Evolutionary conservation across 23 tunicate species (phyloP), one percentile per base, ranked within the genome.

Genomic region (Phallusia fumigata): DNA sequence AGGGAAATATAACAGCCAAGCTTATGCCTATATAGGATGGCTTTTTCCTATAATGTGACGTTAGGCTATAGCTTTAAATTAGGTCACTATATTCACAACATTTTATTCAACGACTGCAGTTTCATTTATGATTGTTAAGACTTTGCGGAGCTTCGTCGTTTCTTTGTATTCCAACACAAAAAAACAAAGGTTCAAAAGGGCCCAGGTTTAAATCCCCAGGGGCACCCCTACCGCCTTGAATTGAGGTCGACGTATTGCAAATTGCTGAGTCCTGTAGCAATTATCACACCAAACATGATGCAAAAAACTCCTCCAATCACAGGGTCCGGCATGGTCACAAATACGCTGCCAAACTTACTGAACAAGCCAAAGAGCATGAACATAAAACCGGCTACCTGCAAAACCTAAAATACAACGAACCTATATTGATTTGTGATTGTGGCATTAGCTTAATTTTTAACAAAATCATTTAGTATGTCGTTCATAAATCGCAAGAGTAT

Each of bases 251-350:
- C 92, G 80, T 80, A 86, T 51, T 91, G 95, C 34, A 95, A 69
- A 65, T 91, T 95, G 32, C 92, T 75, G 36, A 95, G 40, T 0
- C 99, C 99, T n/a, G 92, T 89, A 18, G 92, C 87, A 19, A 86
- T 45, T 8, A 95, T 87, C 96, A 95, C 84, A 35, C 96, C 99
- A 35, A 95, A 91, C 90, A 87, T 82, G 1, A 91, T 93, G 26
- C 82, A 85, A 52, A 90, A 91, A 53, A 95, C 22, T 64, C 99
- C 99, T 22, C 99, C 99, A 15, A 87, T 77, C 11, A 95, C 92
- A 22, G 99, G 96, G 76, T 95, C 90, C 31, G 99, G 99, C 32
- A 95, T 90, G 15, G 87, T 84, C 22, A 91, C 99, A 52, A 95
- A 81, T 33, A 91, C 45, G 65, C 98, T 91, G n/a, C 95, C 92